Base-by-base conservation (phyloP, 2,113 vertebrate genomes). In the Hippopotamus amphibius region DNA sequence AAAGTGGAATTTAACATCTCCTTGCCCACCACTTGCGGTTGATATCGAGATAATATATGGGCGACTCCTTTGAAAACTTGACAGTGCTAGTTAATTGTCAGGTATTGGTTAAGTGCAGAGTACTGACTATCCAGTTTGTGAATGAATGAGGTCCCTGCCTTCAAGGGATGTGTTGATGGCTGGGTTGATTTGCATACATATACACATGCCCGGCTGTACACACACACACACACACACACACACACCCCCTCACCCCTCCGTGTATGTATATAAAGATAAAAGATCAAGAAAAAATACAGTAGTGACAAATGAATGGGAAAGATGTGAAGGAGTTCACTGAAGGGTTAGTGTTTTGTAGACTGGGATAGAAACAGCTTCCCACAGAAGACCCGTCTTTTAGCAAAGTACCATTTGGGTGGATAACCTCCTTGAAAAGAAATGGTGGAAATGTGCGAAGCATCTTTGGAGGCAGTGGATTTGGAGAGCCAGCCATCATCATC, bases 1-100 rank as follows among this genome's bases (percentile, higher is more conserved):
- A 86, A 88, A 94, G 41, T 89, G 26, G 43, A 95, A 83, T 92
- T 85, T 94, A 86, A 28, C 12, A 82, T 79, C 43, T 91, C n/a
- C 28, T 79, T 92, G 46, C 65, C 50, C 41, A 50, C 55, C n/a
- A 5, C 83, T 92, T 28, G 57, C 55, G 9, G 48, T 71, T 88
- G 53, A 30, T 68, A 53, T 55, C 53, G 43, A 53, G 59, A 74
- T 65, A 72, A 68, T 66, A 21, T 66, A 10, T 69, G 72, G 46
- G 7, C 28, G 89, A 90, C 17, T 3, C 50, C 26, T 61, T 80
- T 63, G 24, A 91, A 93, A 68, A 26, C 46, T 48, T 50, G 65
- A 50, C 8, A 79, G 3, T 55, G 37, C 69, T 85, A 57, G 10
- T 84, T 84, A 66, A 72, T 83, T 88, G 33, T 63, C 81, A 82